phyloP scores from a whole-genome alignment of 2,797 vertebrate species.

The Lemur catta region DNA sequence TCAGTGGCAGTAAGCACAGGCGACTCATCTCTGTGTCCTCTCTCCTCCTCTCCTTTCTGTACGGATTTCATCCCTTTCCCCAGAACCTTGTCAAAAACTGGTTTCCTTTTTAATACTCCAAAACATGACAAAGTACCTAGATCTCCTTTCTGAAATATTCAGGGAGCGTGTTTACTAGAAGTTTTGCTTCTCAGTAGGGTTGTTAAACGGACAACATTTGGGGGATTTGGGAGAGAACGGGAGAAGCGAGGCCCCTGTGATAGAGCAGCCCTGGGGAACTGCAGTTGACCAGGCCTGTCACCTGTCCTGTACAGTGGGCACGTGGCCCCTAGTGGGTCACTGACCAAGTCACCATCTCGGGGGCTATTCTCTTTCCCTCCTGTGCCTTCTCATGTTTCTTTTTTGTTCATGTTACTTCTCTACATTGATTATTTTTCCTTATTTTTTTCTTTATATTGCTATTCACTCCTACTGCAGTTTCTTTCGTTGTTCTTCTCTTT shows the following conservation, averaged over 20 bases:
- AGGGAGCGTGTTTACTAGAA: background rate
- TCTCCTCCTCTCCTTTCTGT: background rate
- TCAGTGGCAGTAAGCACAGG: background rate
- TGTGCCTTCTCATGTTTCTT: background rate
- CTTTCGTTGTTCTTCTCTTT: background rate
- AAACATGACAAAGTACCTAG: background rate
- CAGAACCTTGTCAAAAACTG: background rate
- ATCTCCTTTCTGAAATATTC: background rate
- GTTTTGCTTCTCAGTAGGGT: background rate
- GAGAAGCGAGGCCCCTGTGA: background rate
- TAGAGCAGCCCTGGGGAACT: background rate
- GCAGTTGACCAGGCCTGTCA: fast-evolving
- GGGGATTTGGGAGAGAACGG: background rate
- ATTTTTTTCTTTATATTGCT: background rate
- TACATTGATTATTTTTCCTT: background rate
- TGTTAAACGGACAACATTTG: background rate
- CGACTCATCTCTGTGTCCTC: background rate
- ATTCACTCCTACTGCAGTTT: background rate
- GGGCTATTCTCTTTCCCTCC: background rate
- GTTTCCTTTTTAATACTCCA: background rate
- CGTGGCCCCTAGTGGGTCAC: background rate
- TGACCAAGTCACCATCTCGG: background rate
- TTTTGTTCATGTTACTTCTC: background rate
- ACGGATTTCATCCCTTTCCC: background rate
- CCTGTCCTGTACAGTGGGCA: background rate